Evolutionary conservation across 1,140 invertebrate species (phyloP).

Genomic region (Cylas formicarius): DNA sequence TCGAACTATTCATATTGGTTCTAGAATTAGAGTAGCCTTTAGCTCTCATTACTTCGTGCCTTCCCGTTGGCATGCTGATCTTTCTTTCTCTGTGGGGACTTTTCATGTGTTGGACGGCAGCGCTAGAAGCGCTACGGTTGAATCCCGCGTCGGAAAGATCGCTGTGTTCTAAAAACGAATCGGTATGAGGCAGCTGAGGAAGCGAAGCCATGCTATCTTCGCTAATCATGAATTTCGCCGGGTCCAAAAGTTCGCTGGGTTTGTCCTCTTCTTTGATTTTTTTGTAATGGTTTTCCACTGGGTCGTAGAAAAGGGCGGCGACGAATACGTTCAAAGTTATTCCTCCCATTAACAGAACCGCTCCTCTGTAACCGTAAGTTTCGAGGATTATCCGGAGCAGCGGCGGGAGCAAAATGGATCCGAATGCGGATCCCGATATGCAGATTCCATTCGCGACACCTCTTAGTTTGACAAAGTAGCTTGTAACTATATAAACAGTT

Average conservation of each 20-base stretch:
- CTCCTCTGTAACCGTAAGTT: slow-evolving; percentile 69
- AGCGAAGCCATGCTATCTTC: slow-evolving; percentile 35
- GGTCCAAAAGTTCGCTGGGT: slow-evolving; percentile 35
- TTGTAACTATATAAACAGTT: slow-evolving; percentile 84
- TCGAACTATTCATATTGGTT: slow-evolving; percentile 41
- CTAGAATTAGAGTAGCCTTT: slow-evolving; percentile 26
- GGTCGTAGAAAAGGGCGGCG: slow-evolving; percentile 74
- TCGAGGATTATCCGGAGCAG: slow-evolving; percentile 61
- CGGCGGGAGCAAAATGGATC: slow-evolving; percentile 72
- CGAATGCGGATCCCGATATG: slow-evolving; percentile 81
- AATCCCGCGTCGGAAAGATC: slow-evolving; percentile 30
- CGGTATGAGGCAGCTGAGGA: slow-evolving; percentile 32
- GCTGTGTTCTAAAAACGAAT: slow-evolving; percentile 33
- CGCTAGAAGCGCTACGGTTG: slow-evolving; percentile 48
- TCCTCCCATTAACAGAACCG: slow-evolving; percentile 74
- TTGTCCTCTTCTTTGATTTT: slow-evolving; percentile 53
- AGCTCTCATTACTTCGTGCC: slow-evolving; percentile 37
- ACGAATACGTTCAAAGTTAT: slow-evolving; percentile 77
- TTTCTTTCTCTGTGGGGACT: slow-evolving; percentile 41
- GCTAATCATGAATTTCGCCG: slow-evolving; percentile 36
- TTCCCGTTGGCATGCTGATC: slow-evolving; percentile 46
- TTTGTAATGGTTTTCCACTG: slow-evolving; percentile 72
- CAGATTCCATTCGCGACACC: slow-evolving; percentile 84
- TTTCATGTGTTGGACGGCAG: slow-evolving; percentile 48
- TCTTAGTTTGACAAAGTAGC: slow-evolving; percentile 73